These are phyloP conservation scores for Hartigia nigra DNA, from an alignment of 2,888 invertebrate species.

Conservation along the genomic window DNA sequence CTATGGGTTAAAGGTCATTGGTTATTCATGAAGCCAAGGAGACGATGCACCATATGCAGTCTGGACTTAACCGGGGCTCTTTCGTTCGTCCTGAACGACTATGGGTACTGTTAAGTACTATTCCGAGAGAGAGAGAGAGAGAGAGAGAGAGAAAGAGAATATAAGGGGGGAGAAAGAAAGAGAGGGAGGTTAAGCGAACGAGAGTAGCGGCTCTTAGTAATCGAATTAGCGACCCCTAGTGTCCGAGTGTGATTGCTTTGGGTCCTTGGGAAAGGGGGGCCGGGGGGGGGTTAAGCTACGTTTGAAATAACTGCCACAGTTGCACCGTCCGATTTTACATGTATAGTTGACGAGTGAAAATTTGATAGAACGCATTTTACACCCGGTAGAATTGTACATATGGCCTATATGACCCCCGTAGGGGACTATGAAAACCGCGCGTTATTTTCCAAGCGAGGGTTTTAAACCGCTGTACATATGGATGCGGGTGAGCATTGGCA, in stretches of 20 bases:
- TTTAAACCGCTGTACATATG: constrained; percentile 54
- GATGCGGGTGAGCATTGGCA: constrained; percentile 31
- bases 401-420: constrained; percentile 13
- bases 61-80: not conserved
- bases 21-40: constrained; percentile 26
- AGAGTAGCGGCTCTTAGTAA: constrained; percentile 49
- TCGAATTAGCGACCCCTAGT: constrained; percentile 62
- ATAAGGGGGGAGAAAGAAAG: no score
- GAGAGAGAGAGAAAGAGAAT: constrained; percentile 29
- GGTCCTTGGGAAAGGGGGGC: constrained; percentile 38
- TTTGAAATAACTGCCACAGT: not conserved
- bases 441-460: constrained; percentile 42
- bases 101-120: not conserved
- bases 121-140: not conserved
- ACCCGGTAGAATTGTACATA: not conserved
- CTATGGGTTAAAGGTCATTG: not conserved
- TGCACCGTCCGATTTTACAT: constrained; percentile 12
- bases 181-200: constrained; percentile 6
- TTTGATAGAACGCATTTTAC: constrained; percentile 2
- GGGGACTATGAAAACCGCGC: constrained; percentile 42
- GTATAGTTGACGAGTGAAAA: constrained; percentile 8
- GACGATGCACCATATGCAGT: constrained; percentile 29
- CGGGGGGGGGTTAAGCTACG: constrained; percentile 10
- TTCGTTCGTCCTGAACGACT: not conserved
- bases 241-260: constrained; percentile 62